phyloP scores from a whole-genome alignment of 2,888 invertebrate species.

The Leptinotarsa haldemani region DNA sequence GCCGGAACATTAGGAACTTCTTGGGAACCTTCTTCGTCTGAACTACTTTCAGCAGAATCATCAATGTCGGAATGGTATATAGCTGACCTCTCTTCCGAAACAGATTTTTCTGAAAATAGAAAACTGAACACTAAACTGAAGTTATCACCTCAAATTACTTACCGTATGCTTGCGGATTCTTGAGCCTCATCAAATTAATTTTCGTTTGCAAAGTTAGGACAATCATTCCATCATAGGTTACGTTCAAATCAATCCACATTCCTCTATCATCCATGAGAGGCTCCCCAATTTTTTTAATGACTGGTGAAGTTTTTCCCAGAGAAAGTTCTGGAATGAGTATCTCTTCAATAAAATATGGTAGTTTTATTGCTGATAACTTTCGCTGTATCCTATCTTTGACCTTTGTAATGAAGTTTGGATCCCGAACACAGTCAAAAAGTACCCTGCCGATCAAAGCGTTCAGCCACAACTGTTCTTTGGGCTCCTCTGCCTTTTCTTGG shows the following conservation, averaged over 20 bases:
- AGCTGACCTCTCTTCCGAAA: constrained; percentile 64
- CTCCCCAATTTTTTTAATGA: constrained; percentile 72
- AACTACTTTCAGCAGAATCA: constrained; percentile 84
- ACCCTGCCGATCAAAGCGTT: constrained; percentile 83
- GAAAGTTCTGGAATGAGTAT: constrained; percentile 81
- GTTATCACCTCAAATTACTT: constrained; percentile 24
- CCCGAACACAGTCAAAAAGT: constrained; percentile 85
- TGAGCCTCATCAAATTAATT: constrained; percentile 82
- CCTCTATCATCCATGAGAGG: constrained; percentile 85
- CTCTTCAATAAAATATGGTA: constrained; percentile 90
- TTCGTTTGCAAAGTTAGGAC: constrained; percentile 89
- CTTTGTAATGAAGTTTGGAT: constrained; percentile 75
- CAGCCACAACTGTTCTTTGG: constrained; percentile 71
- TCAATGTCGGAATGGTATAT: constrained; percentile 82
- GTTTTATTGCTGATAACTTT: constrained; percentile 86
- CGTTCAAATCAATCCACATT: constrained; percentile 88
- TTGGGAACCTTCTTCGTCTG: constrained; percentile 73
- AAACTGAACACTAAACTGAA: neutral
- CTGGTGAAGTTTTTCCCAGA: constrained; percentile 77
- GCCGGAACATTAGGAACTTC: constrained; percentile 46
- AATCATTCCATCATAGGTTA: constrained; percentile 82
- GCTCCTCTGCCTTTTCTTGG: constrained; percentile 43
- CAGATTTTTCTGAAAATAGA: constrained; percentile 47
- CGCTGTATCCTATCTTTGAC: constrained; percentile 85
- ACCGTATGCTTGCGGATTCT: constrained; percentile 58